Conservation (phyloP, 2,888 invertebrate species). For the Rhamnusium bicolor region DNA sequence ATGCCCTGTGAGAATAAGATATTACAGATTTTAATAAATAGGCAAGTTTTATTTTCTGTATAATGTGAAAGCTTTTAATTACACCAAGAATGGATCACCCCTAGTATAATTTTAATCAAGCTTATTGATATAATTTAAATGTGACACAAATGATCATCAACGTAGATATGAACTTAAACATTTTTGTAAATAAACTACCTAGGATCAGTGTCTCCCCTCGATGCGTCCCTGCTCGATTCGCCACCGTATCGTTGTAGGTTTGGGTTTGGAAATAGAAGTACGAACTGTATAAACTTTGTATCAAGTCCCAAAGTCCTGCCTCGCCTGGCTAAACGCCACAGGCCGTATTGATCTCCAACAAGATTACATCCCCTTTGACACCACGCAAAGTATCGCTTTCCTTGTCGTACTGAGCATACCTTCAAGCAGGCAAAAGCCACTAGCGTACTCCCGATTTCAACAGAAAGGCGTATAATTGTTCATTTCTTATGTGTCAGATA, state of each 20-base stretch:
- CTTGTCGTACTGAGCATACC: slow-evolving; percentile 53
- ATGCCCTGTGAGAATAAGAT: too few relatives aligned
- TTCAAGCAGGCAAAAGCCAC: slow-evolving; percentile 31
- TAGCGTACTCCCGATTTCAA: slow-evolving; percentile 17
- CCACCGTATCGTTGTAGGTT: slow-evolving; percentile 30
- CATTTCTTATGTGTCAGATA: slow-evolving; percentile 25
- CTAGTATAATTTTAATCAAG: neutral
- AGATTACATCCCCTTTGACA: slow-evolving; percentile 68
- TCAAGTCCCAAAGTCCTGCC: slow-evolving; percentile 67
- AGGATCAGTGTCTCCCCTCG: neutral
- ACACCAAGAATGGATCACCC: neutral
- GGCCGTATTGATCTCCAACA: slow-evolving; percentile 70
- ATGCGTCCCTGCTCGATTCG: slow-evolving; percentile 8
- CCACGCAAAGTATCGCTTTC: slow-evolving; percentile 63
- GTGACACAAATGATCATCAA: neutral
- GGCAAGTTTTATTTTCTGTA: neutral
- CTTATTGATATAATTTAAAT: neutral
- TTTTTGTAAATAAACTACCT: neutral
- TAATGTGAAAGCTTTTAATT: neutral
- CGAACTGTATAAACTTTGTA: slow-evolving; percentile 62
- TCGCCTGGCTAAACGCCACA: slow-evolving; percentile 68
- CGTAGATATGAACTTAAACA: neutral
- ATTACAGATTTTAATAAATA: too few relatives aligned
- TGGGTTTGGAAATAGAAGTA: slow-evolving; percentile 40
- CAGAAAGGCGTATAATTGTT: slow-evolving; percentile 30